Evolutionary conservation across 2,113 vertebrate species (phyloP).

Genomic region (Zootoca vivipara): DNA sequence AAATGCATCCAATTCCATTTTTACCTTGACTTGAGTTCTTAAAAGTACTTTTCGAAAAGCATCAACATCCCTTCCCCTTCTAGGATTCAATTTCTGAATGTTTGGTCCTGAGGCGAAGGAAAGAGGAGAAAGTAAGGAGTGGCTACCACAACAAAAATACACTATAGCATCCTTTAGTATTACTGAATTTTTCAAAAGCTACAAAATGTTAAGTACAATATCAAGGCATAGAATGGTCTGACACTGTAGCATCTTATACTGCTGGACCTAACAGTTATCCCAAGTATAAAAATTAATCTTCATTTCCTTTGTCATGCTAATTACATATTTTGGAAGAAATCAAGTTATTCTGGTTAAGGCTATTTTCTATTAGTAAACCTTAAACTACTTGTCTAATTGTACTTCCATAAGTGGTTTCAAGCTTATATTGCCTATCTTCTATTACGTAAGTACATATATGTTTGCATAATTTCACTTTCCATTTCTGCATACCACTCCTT

Average conservation of each 20-base stretch:
- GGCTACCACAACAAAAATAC: background rate
- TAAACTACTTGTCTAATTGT: background rate
- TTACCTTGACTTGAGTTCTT: constrained; percentile 92
- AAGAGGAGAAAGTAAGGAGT: background rate
- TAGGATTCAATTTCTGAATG: constrained; percentile 81
- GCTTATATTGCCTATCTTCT: background rate
- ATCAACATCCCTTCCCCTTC: constrained; percentile 77
- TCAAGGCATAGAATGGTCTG: background rate
- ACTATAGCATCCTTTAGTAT: background rate
- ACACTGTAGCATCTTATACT: background rate
- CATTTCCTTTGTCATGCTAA: background rate
- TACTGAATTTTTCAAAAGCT: background rate
- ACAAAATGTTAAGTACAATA: background rate
- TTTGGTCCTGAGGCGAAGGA: constrained; percentile 72
- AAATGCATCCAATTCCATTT: constrained; percentile 39
- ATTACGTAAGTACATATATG: background rate
- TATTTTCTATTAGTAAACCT: background rate
- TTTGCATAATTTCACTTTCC: constrained; percentile 19
- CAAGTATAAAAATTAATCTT: background rate
- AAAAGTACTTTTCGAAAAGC: constrained; percentile 87
- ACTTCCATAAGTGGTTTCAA: background rate
- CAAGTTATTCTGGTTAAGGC: background rate
- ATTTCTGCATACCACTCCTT: background rate
- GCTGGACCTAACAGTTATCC: background rate
- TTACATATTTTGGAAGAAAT: background rate